Percentiles rank a stretch among this genome's conserved stretches.
Conservation (phyloP, 1,140 invertebrate genomes). For the Homalodisca vitripennis region DNA sequence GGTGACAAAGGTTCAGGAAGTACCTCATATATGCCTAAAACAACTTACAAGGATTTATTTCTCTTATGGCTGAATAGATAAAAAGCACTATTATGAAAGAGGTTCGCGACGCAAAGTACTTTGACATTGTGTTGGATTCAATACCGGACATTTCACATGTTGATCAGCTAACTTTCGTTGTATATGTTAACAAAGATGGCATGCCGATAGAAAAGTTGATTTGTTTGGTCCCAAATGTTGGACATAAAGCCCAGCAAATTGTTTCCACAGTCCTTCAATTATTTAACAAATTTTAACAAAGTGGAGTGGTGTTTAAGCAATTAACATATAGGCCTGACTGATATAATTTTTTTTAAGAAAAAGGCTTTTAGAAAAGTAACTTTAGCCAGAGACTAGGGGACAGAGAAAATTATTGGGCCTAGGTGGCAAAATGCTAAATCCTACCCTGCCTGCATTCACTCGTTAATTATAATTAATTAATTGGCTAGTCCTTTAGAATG, state of each 20-base stretch:
- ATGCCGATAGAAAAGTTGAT: conserved; percentile 27
- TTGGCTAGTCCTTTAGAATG: no score
- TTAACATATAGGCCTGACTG: no score
- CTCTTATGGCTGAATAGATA: conserved; percentile 34
- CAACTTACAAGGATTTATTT: conserved; percentile 33
- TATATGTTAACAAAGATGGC: conserved; percentile 37
- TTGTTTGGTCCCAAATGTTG: conserved; percentile 17
- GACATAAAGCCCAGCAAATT: conserved; percentile 30
- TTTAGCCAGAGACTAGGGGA: no score
- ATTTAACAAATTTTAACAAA: no score
- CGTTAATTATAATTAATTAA: no score
- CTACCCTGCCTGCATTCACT: no score
- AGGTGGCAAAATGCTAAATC: no score
- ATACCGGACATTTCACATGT: conserved; percentile 41
- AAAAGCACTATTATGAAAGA: conserved; percentile 33
- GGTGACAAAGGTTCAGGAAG: neutral
- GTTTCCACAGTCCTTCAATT: no score
- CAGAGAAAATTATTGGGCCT: no score
- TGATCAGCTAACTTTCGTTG: conserved; percentile 40
- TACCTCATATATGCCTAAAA: neutral
- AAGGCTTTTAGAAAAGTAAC: no score
- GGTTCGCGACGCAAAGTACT: conserved; percentile 41
- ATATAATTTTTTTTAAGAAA: no score
- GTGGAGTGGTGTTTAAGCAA: no score
- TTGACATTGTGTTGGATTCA: conserved; percentile 38